Evolutionary conservation across 1,140 invertebrate species (phyloP), one percentile per base, ranked within the genome.

Genomic region (Drosophila insularis): DNA sequence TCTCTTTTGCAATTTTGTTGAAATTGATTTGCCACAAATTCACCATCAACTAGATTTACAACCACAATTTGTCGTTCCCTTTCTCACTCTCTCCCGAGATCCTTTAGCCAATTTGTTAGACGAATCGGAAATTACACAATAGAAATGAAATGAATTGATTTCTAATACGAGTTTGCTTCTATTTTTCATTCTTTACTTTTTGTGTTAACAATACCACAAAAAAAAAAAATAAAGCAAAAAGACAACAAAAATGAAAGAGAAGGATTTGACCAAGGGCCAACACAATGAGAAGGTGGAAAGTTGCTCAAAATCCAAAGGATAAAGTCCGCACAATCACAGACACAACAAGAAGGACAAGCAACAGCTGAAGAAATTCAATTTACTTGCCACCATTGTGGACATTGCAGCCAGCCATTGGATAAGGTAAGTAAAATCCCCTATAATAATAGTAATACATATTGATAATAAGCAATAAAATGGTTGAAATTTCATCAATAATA

Each of bases 101-200:
- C n/a, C 13, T 19, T 46, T 27, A 11, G 23, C 23, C 21, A 17
- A 31, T 19, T 32, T 62, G 59, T 59, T 43, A 64, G 63, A 71
- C 54, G 64, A 67, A 69, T 54, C 79, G 84, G 84, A 87, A 87
- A 87, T 87, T 87, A 74, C 71, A 87, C 84, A 87, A 87, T 84
- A 65, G 80, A 75, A 82, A 71, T 66, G 68, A 87, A 86, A 86
- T 86, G 82, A 87, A 87, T 87, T 87, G 82, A 89, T 87, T 87
- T 73, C 84, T 87, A 87, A 87, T 82, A 66, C 76, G 71, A 61
- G 72, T 86, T 73, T 43, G 39, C 17, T 7, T 13, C 19, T 32
- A 4, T 58, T 58, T 35, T 35, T 50, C 19, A 21, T 50, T 50
- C 10, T 50, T 50, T 46, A 8, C 43, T 17, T 46, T 46, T 17